Percentiles rank a stretch among this genome's conserved stretches.
Conservation (phyloP, 2,797 vertebrate species). For the Harpagifer antarcticus region DNA sequence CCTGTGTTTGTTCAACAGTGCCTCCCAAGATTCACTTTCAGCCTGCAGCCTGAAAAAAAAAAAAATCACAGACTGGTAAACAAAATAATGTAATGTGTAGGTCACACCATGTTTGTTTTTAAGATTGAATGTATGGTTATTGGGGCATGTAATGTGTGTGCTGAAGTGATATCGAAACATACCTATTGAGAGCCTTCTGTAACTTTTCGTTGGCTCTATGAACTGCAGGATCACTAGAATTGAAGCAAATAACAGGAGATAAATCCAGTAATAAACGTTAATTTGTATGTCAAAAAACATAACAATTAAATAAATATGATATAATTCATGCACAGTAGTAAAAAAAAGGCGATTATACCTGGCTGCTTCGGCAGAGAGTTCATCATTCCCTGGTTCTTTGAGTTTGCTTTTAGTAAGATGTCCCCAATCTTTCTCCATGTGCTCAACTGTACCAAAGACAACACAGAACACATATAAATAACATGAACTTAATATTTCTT, state of each 20-base stretch:
- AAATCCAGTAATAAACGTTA: neutral
- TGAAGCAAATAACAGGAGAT: slow-evolving; percentile 20
- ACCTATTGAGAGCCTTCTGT: slow-evolving; percentile 77
- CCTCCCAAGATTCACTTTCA: slow-evolving; percentile 84
- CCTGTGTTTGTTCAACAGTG: slow-evolving; percentile 81
- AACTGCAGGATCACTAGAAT: slow-evolving; percentile 63
- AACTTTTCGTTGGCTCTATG: slow-evolving; percentile 66
- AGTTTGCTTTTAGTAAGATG: slow-evolving; percentile 62
- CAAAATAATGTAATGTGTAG: neutral
- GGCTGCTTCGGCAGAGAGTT: slow-evolving; percentile 31
- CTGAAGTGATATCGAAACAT: slow-evolving; percentile 19
- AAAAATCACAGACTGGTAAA: slow-evolving; percentile 38
- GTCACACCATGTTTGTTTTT: neutral
- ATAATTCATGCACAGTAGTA: neutral
- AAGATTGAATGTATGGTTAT: neutral
- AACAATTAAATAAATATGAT: neutral
- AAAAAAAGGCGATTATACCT: slow-evolving; percentile 65
- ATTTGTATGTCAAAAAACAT: neutral
- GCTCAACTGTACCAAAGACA: slow-evolving; percentile 70
- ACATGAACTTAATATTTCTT: slow-evolving; percentile 4
- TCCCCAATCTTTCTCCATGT: slow-evolving; percentile 74
- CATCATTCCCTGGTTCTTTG: slow-evolving; percentile 40
- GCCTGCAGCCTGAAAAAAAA: slow-evolving; percentile 80
- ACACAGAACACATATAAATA: neutral
- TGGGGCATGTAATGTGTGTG: neutral